Base-by-base conservation (phyloP, 2,888 invertebrate genomes). In the Torymus aiolomorphi region DNA sequence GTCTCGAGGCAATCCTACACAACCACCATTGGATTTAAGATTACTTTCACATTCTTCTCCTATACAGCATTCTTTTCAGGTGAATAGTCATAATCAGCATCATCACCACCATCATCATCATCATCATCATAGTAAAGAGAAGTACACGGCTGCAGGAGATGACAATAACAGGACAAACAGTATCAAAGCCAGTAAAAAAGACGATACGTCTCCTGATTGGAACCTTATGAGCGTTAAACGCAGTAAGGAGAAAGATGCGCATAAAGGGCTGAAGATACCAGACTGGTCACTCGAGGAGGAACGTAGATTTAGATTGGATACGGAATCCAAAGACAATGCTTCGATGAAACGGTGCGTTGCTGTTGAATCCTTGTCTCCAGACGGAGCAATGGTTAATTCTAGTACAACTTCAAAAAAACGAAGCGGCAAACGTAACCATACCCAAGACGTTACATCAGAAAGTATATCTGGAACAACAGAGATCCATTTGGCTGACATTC, bases 1-100 rank as follows among this genome's bases (percentile, higher is more conserved):
- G 83, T 91, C 93, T 0, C 91, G 92, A 54, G 92, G 92, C 65
- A 91, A 92, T 13, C 91, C 92, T 0, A 89, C 93, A 2, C 93
- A 94, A 85, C 92, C 93, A n/a, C 92, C 93, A 1, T 91, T 93
- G 76, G 94, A 94, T 89, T 91, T 94, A 76, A 91, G 94, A 71
- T 92, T 92, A n/a, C 67, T 90, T 18, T 86, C 88, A 11, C 87
- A 88, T 82, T 91, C 92, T 2, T 77, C 77, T 12, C 65, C 78
- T 31, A 89, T 91, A 65, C 92, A 92, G 20, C 65, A 57, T 49
- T 70, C 62, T n/a, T 59, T 69, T 10, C 62, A 67, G 14, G 5
- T 59, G 2, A 75, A 12, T 24, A 62, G 52, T 42, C 65, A 66
- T 31, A 31, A 31, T 70, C 57, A 69, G 20, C 18, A 67, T 20